Evolutionary conservation across 2,113 vertebrate species (phyloP).

Genomic region (Oreochromis spilurus): DNA sequence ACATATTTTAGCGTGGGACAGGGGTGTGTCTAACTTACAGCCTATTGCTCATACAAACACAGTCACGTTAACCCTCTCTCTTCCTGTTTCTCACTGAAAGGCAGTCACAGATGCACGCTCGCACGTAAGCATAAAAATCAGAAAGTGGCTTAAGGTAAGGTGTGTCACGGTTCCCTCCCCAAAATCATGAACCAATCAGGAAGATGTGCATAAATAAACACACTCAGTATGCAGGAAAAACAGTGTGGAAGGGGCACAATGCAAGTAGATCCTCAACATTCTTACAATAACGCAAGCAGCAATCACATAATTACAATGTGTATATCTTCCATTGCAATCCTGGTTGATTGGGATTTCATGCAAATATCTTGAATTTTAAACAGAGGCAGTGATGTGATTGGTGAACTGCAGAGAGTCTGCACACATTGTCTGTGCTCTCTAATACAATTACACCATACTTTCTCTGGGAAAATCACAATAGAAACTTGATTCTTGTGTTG

Average conservation of each 20-base stretch:
- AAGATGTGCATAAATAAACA: neutral
- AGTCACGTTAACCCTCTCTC: neutral
- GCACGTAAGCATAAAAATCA: conserved; percentile 1
- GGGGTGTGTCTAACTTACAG: conserved; percentile 10
- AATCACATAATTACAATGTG: conserved; percentile 21
- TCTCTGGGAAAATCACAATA: conserved; percentile 14
- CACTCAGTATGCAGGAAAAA: neutral
- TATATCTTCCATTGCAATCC: neutral
- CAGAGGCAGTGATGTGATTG: conserved; percentile 27
- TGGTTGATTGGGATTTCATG: conserved; percentile 27
- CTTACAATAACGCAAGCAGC: neutral
- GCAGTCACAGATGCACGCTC: neutral
- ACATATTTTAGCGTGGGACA: conserved; percentile 1
- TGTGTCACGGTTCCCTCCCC: neutral
- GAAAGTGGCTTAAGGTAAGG: conserved; percentile 20
- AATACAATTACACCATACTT: conserved; percentile 43
- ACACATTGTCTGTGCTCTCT: conserved; percentile 21
- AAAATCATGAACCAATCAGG: neutral
- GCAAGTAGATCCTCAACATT: neutral
- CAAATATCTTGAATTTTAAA: conserved; percentile 25
- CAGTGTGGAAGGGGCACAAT: neutral
- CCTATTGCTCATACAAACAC: conserved; percentile 21
- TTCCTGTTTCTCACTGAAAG: neutral
- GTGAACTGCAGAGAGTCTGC: conserved; percentile 16
- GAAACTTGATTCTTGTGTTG: conserved; percentile 35